Evolutionary conservation across 1,140 invertebrate genomes (phyloP).

Genomic region (Drosophila pectinifera): DNA sequence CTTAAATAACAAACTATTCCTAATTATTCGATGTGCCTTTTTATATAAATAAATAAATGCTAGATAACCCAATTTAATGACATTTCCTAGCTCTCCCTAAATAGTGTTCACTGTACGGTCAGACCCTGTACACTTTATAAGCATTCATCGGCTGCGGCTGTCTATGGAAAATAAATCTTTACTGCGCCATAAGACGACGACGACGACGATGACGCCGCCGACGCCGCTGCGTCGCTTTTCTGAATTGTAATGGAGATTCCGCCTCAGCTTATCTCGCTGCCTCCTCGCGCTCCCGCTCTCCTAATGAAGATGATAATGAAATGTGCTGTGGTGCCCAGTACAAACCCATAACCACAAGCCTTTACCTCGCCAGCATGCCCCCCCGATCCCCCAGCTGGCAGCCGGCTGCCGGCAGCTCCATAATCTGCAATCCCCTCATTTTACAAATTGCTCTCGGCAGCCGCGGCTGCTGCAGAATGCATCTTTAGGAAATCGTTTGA

Average conservation of each 20-base stretch:
- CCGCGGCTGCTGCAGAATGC: constrained; percentile 45
- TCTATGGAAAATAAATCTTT: constrained; percentile 80
- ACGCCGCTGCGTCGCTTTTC: constrained; percentile 15
- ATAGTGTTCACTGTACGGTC: constrained; percentile 12
- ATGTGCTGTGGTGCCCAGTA: constrained; percentile 55
- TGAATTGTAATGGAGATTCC: constrained; percentile 68
- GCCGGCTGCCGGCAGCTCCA: constrained; percentile 25
- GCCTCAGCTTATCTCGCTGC: constrained; percentile 63
- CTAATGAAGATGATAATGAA: constrained; percentile 81
- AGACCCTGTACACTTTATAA: constrained; percentile 50
- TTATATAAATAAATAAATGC: no score
- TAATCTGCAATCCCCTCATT: constrained; percentile 55
- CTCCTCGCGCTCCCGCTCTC: constrained; percentile 22
- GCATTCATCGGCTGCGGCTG: constrained; percentile 27
- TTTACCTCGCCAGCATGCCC: constrained; percentile 28
- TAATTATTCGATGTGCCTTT: no score
- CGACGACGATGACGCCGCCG: constrained; percentile 9
- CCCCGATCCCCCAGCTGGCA: not conserved
- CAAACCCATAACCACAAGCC: constrained; percentile 57
- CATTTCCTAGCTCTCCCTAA: not conserved
- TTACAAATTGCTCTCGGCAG: constrained; percentile 55
- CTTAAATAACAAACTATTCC: no score
- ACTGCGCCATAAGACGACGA: constrained; percentile 77
- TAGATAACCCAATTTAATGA: not conserved
- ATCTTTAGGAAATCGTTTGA: constrained; percentile 36